Evolutionary conservation across 2,797 vertebrate species (phyloP).

Genomic region (Crocidura indochinensis): DNA sequence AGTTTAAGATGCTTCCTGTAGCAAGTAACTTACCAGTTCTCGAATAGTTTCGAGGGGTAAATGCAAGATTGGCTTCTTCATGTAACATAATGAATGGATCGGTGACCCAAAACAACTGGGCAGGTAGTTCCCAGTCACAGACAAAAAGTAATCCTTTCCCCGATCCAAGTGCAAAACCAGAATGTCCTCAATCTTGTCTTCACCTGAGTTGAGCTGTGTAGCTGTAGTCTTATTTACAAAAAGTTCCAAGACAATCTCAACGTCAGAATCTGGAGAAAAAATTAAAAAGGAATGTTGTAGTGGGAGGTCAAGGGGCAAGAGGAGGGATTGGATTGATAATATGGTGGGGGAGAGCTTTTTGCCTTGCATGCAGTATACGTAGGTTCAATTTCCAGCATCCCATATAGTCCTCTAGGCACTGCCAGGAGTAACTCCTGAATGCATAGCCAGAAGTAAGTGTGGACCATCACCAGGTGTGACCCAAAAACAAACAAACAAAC

Average conservation of each 20-base stretch:
- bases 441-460: too few relatives aligned
- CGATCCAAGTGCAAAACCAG: constrained; percentile 96
- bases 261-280: constrained; percentile 91
- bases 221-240: constrained; percentile 97
- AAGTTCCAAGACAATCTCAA: constrained; percentile 95
- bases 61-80: constrained; percentile 96
- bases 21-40: constrained; percentile 91
- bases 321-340: too few relatives aligned
- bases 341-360: too few relatives aligned
- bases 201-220: constrained; percentile 94
- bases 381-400: too few relatives aligned
- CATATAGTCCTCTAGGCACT: too few relatives aligned
- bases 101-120: constrained; percentile 97
- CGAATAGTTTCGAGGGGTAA: constrained; percentile 91
- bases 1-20: background rate
- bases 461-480: too few relatives aligned
- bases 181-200: constrained; percentile 96
- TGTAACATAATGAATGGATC: constrained; percentile 93
- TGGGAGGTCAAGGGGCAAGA: constrained; percentile 8
- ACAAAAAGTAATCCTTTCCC: constrained; percentile 99
- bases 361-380: too few relatives aligned
- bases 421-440: too few relatives aligned
- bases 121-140: constrained; percentile 96
- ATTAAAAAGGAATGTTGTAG: constrained; percentile 29
- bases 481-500: too few relatives aligned